Conservation (phyloP, 2,113 vertebrate species). For the Semicossyphus pulcher region DNA sequence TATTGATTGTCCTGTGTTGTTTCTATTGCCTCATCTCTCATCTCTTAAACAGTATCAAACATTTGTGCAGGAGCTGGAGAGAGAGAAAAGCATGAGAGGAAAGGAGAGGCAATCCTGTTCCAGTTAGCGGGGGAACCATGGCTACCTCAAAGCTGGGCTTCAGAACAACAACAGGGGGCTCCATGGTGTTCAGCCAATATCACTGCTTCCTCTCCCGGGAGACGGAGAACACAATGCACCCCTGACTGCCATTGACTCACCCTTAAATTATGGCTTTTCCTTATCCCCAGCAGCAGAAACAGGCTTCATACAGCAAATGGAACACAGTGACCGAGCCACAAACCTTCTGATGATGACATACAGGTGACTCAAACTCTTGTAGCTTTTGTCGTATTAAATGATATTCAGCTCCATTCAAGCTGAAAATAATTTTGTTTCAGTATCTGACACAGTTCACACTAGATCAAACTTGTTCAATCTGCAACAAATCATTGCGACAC, state of each 20-base stretch:
- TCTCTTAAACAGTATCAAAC: constrained; percentile 53
- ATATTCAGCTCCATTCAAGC: not conserved
- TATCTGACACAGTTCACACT: not conserved
- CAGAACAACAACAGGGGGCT: constrained; percentile 66
- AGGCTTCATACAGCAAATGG: constrained; percentile 19
- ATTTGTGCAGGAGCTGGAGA: constrained; percentile 28
- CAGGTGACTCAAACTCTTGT: constrained; percentile 17
- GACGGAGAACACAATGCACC: constrained; percentile 73
- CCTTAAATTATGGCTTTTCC: constrained; percentile 62
- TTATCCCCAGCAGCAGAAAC: constrained; percentile 42
- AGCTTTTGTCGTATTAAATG: not conserved
- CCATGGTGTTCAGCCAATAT: constrained; percentile 70
- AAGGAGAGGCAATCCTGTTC: constrained; percentile 47
- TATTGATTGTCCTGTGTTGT: constrained; percentile 49
- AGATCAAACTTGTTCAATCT: not conserved
- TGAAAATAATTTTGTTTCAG: not conserved
- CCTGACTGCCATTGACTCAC: constrained; percentile 62
- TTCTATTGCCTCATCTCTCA: constrained; percentile 55
- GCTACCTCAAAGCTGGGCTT: constrained; percentile 64
- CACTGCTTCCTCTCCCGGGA: constrained; percentile 71
- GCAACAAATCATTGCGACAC: too few species aligned
- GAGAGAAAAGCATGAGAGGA: constrained; percentile 26
- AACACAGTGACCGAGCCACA: constrained; percentile 16
- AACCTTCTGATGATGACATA: constrained; percentile 25
- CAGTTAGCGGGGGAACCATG: constrained; percentile 68